These are phyloP conservation scores for Peucedramus taeniatus DNA, from an alignment of 2,113 vertebrate genomes.

Conservation along the genomic window DNA sequence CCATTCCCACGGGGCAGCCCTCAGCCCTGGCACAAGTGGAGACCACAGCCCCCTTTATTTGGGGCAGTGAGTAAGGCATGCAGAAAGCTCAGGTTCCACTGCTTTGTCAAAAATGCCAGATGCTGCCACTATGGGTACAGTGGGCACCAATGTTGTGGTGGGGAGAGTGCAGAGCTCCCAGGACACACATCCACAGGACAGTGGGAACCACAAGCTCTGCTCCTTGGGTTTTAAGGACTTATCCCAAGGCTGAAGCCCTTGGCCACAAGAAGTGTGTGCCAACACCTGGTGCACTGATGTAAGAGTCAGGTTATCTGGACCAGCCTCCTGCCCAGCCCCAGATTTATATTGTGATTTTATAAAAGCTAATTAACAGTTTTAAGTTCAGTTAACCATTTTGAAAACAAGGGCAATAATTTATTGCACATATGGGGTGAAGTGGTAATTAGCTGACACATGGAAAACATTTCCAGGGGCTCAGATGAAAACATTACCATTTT, in stretches of 20 bases:
- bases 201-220: rapidly evolving
- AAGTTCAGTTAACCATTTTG: not conserved
- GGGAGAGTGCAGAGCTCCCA: not conserved
- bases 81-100: not conserved
- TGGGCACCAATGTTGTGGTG: rapidly evolving
- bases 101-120: not conserved
- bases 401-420: slow-evolving; percentile 3
- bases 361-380: not conserved
- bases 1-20: not conserved
- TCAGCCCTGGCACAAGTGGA: not conserved
- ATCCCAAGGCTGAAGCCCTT: not conserved
- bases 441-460: not conserved
- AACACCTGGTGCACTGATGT: not conserved
- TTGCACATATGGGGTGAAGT: not conserved
- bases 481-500: slow-evolving; percentile 24
- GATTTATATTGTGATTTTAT: not conserved
- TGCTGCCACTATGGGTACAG: not conserved
- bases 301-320: not conserved
- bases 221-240: not conserved
- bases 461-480: slow-evolving; percentile 15
- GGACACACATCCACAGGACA: not conserved
- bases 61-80: not conserved
- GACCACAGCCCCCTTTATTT: not conserved
- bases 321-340: not conserved
- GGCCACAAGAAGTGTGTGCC: not conserved